A percentile compares a stretch with the other conserved stretches of the same genome.
These are phyloP conservation scores for Trachythela sp. DNA, from an alignment of 64 coral and sea anemone genomes.

Conservation along the genomic window DNA sequence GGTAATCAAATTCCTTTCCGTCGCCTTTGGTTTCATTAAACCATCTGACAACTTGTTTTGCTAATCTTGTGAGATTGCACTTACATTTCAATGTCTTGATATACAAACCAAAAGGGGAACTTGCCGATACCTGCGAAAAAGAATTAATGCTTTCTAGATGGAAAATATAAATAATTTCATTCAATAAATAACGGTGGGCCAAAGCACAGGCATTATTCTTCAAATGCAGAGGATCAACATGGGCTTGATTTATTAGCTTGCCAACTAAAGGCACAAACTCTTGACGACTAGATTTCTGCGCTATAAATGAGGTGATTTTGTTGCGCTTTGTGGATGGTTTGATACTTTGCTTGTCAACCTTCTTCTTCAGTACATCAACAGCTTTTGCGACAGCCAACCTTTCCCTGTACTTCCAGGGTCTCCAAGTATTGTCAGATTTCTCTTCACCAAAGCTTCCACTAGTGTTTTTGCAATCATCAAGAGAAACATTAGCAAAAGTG, in stretches of 20 bases:
- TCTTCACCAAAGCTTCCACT: neutral
- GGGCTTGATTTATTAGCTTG: neutral
- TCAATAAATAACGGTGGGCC: neutral
- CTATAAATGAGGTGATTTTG: constrained; percentile 2
- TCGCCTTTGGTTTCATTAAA: too few relatives aligned
- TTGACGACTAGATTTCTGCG: neutral
- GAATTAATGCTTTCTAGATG: neutral
- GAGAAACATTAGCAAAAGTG: constrained; percentile 7
- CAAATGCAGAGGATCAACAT: neutral
- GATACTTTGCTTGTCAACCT: neutral
- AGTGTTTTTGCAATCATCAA: neutral
- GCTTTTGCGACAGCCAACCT: neutral
- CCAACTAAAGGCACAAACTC: constrained; percentile 20
- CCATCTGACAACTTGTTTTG: too few relatives aligned
- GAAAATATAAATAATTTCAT: constrained; percentile 2
- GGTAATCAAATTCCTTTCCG: too few relatives aligned
- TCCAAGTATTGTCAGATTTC: neutral
- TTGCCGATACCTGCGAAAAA: neutral
- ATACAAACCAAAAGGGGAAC: neutral
- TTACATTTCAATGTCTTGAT: neutral
- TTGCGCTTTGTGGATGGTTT: neutral
- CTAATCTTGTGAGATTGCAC: too few relatives aligned
- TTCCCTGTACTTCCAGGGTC: neutral
- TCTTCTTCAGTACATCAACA: neutral
- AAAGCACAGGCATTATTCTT: constrained; percentile 15